phyloP scores from a whole-genome alignment of 2,797 vertebrate genomes.

The Mormyrops boulengeri region DNA sequence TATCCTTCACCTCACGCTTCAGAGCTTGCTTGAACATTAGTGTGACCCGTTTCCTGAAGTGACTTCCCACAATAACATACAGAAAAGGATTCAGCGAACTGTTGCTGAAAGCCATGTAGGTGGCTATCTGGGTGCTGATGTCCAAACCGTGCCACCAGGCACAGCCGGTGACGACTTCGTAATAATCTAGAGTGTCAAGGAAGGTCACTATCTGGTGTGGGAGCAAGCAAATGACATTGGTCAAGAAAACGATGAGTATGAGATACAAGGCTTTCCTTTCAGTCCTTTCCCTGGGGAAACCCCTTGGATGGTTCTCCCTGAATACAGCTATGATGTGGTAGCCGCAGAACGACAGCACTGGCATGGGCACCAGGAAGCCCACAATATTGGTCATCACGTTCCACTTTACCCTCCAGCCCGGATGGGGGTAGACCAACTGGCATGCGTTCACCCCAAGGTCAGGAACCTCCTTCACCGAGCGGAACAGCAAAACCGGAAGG shows the following conservation, averaged over 20 bases:
- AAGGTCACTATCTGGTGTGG: slow-evolving; percentile 73
- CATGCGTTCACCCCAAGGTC: slow-evolving; percentile 58
- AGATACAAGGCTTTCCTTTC: slow-evolving; percentile 69
- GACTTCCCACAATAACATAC: slow-evolving; percentile 81
- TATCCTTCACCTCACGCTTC: slow-evolving; percentile 22
- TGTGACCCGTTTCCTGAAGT: slow-evolving; percentile 69
- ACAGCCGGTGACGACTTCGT: slow-evolving; percentile 49
- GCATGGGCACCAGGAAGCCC: slow-evolving; percentile 72
- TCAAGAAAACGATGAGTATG: slow-evolving; percentile 65
- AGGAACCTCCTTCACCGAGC: slow-evolving; percentile 47
- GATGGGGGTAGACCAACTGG: slow-evolving; percentile 54
- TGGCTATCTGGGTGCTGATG: slow-evolving; percentile 59
- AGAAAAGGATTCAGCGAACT: slow-evolving; percentile 80
- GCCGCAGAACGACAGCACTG: slow-evolving; percentile 65
- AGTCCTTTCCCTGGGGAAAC: slow-evolving; percentile 50
- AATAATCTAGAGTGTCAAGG: slow-evolving; percentile 61
- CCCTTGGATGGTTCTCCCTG: slow-evolving; percentile 51
- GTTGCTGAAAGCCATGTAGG: slow-evolving; percentile 71
- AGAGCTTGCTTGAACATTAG: slow-evolving; percentile 51
- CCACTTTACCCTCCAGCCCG: slow-evolving; percentile 60
- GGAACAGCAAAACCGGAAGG: slow-evolving; percentile 64
- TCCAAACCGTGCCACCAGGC: slow-evolving; percentile 44
- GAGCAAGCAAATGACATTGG: slow-evolving; percentile 75
- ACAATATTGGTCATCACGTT: slow-evolving; percentile 64
- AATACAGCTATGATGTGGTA: slow-evolving; percentile 60